These are phyloP conservation scores for Megaceryle alcyon DNA, from an alignment of 2,797 vertebrate species.

Conservation along the genomic window DNA sequence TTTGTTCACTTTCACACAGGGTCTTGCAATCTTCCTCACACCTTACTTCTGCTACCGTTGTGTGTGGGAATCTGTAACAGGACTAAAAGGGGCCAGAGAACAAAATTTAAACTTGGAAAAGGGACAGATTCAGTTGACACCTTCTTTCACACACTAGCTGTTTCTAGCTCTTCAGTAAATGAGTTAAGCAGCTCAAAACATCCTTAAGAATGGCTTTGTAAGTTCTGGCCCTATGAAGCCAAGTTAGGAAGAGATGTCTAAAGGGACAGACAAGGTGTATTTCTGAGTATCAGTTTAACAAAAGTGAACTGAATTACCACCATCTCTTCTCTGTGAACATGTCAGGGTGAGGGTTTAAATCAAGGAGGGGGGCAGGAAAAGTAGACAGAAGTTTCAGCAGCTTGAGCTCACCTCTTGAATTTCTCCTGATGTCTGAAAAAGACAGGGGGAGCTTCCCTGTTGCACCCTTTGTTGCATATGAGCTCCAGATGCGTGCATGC, in stretches of 20 bases:
- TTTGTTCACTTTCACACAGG: neutral
- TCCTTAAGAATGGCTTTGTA: neutral
- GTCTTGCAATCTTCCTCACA: neutral
- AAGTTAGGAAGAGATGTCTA: neutral
- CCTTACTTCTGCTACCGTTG: neutral
- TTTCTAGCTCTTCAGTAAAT: neutral
- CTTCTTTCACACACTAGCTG: neutral
- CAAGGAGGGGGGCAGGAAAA: neutral
- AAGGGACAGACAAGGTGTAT: neutral
- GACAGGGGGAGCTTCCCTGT: neutral
- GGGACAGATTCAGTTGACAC: neutral
- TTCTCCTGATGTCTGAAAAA: slow-evolving; percentile 35
- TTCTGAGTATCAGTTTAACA: neutral
- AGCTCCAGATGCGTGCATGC: slow-evolving; percentile 49
- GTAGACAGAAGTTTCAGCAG: neutral
- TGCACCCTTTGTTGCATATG: slow-evolving; percentile 44
- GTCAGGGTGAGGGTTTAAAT: neutral
- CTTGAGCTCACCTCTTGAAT: slow-evolving; percentile 1
- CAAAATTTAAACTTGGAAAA: neutral
- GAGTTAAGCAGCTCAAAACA: neutral
- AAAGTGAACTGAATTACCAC: neutral
- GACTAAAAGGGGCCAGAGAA: neutral
- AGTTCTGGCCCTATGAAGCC: neutral
- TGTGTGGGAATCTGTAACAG: neutral
- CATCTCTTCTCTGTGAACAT: neutral